Evolutionary conservation across 2,888 invertebrate species (phyloP), one percentile per base, ranked within the genome.

Genomic region (Girardia tigrina): DNA sequence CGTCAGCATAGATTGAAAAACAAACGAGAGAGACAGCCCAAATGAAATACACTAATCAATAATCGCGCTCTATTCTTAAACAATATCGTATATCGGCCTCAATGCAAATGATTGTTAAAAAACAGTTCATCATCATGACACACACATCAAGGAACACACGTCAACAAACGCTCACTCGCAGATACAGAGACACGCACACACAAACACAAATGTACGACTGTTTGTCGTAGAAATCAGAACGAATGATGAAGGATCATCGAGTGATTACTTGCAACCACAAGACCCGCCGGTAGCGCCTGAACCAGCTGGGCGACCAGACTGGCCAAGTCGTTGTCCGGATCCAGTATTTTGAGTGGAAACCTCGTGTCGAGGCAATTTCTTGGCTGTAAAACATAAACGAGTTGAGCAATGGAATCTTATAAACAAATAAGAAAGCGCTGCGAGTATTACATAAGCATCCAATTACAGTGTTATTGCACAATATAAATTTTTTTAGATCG

Each of bases 321-420:
- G 56, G n/a, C 56, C 56, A 56, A 56, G 56, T 56, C 56, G 56
- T 56, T 56, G 56, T 8, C 56, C 56, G 20, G 56, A 56, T 12
- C 56, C 56, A 20, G 56, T 23, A 56, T 56, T 56, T 56, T 4
- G 56, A 56, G 56, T 56, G 56, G 4, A 20, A 56, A 56, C 56
- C 56, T 56, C 56, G 56, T 56, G 56, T 56, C 56, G 56, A 56
- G 56, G 56, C 56, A 56, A 56, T 56, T 56, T 56, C 56, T 56
- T 56, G 56, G 56, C 56, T 56, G n/a, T 6, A 56, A 56, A 6
- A 56, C n/a, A n/a, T n/a, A n/a, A n/a, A n/a, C n/a, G n/a, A n/a
- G n/a, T n/a, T n/a, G n/a, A n/a, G n/a, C n/a, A n/a, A n/a, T n/a
- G n/a, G n/a, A n/a, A n/a, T n/a, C n/a, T n/a, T n/a, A n/a, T n/a